Base-by-base conservation (phyloP, 2,113 vertebrate genomes). In the Lamprologus ornatipinnis region DNA sequence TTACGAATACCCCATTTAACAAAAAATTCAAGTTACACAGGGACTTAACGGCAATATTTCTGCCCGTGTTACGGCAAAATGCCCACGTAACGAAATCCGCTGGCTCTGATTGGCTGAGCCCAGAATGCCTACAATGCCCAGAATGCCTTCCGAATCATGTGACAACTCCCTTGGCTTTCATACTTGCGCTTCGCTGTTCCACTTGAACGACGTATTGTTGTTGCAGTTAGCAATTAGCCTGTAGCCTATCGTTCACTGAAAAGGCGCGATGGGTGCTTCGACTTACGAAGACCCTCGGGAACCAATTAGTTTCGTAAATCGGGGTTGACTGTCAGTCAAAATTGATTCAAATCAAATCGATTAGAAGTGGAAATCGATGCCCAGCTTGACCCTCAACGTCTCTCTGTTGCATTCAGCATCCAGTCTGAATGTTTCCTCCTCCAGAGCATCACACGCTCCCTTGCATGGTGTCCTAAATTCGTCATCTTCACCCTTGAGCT, bases 251-350 rank as follows among this genome's bases (percentile, higher is more conserved):
- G 26, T 58, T 58, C 55, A 17, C 55, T 2, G 2, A 31, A 31
- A 28, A 58, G 3, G 55, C 5, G 5, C 1, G 5, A 58, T 31
- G 14, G 1, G 55, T 58, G 26, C 55, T 58, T 58, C 2, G 14
- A 58, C 26, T 58, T 58, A 9, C 7, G 0, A 58, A 31, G 55
- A 31, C 26, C 26, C 13, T 9, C 5, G 0, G 5, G 55, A 58
- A 58, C 3, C 0, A 31, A 58, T 31, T 58, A 2, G 5, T 31
- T 31, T 17, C 3, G 3, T 31, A 9, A 17, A 3, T 58, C 26
- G 2, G 26, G 55, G 14, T 17, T 65, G 60, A 65, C 1, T 65
- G 9, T 65, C 58, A 35, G 17, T 7, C 60, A 65, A 12, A 65
- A 37, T 37, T n/a, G 6, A 65, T 35, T 63, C 6, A 35, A 35